Conservation (phyloP, 1,140 invertebrate genomes). For the Camponotus floridanus region DNA sequence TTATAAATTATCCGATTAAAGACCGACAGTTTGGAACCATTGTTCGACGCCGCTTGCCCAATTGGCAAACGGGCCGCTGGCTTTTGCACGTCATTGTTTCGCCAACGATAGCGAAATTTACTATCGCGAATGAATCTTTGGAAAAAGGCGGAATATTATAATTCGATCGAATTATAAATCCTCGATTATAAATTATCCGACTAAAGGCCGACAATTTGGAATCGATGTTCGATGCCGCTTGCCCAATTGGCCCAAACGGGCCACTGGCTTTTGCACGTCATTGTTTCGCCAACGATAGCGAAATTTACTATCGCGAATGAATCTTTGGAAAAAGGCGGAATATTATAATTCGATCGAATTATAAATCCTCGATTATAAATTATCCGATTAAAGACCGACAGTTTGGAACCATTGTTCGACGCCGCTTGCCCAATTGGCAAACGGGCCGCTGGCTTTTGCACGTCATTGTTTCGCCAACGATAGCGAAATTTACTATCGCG, state of each 20-base stretch:
- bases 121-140: too few species aligned
- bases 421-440: too few species aligned
- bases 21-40: slow-evolving; percentile 61
- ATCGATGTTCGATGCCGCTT: slow-evolving; percentile 42
- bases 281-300: background rate
- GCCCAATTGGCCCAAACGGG: slow-evolving; percentile 14
- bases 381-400: too few species aligned
- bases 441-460: too few species aligned
- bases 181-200: background rate
- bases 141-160: too few species aligned
- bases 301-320: background rate
- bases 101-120: background rate
- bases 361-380: too few species aligned
- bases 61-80: background rate
- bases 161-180: too few species aligned
- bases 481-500: too few species aligned
- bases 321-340: too few species aligned
- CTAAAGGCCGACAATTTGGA: slow-evolving; percentile 59
- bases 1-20: slow-evolving; percentile 18
- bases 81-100: slow-evolving; percentile 29
- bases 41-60: slow-evolving; percentile 34
- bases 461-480: too few species aligned
- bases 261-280: slow-evolving; percentile 20
- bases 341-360: too few species aligned
- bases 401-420: too few species aligned